phyloP scores from a whole-genome alignment of 2,113 vertebrate species.

The Serinus canaria region DNA sequence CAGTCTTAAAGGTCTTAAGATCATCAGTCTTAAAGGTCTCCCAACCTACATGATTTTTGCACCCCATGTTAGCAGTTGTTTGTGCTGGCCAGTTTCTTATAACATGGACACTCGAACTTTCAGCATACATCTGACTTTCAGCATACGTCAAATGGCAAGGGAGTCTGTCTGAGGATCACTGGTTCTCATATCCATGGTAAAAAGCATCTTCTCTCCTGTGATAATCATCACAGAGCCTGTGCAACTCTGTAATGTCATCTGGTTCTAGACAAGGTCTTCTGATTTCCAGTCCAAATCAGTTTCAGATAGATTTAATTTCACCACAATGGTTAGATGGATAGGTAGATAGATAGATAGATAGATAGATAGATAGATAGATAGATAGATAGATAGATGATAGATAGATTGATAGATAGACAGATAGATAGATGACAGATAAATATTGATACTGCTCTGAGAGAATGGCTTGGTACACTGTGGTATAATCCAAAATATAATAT shows the following conservation, averaged over 20 bases:
- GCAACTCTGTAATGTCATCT: neutral
- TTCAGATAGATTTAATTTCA: neutral
- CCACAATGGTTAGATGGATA: too few relatives aligned
- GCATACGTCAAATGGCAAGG: neutral
- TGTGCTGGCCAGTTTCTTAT: neutral
- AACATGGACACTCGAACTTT: neutral
- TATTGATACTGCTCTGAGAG: neutral
- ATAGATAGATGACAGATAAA: too few relatives aligned
- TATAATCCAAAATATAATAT: neutral
- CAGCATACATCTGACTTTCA: too few relatives aligned
- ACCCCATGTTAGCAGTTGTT: neutral
- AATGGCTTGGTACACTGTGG: neutral
- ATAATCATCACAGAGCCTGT: neutral
- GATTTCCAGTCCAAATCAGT: neutral
- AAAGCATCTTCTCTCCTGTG: neutral
- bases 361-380: neutral
- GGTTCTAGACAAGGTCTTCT: fast-evolving
- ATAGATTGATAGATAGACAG: too few relatives aligned
- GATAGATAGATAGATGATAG: neutral
- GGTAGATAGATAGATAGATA: too few relatives aligned
- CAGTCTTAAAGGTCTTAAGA: neutral
- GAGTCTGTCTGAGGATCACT: neutral
- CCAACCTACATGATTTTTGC: neutral
- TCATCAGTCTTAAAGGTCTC: neutral
- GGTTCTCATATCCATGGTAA: neutral